Percentiles rank a stretch among this genome's conserved stretches.
Conservation (phyloP, 2,113 vertebrate species). For the Psettodes erumei region DNA sequence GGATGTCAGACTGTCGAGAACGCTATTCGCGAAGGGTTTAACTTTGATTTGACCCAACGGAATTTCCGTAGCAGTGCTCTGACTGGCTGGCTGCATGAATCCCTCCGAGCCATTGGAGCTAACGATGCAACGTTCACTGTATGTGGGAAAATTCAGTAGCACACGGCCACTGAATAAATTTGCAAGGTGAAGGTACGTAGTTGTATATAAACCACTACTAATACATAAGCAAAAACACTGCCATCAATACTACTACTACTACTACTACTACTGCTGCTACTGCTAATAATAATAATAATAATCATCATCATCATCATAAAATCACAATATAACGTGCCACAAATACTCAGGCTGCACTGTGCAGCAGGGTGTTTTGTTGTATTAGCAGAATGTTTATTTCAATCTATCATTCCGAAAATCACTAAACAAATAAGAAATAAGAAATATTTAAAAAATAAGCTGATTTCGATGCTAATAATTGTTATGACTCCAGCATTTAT, state of each 20-base stretch:
- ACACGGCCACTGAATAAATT: neutral
- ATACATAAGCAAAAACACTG: neutral
- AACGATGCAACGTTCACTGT: neutral
- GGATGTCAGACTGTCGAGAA: constrained; percentile 42
- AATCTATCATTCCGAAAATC: too few species aligned
- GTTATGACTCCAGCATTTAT: neutral
- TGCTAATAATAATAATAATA: too few species aligned
- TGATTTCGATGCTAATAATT: too few species aligned
- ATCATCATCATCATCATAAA: too few species aligned
- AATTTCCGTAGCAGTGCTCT: constrained; percentile 69
- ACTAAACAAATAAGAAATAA: too few species aligned
- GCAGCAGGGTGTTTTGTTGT: too few species aligned
- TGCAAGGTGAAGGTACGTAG: too few species aligned
- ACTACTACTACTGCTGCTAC: too few species aligned
- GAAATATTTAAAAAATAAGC: too few species aligned
- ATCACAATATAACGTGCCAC: too few species aligned
- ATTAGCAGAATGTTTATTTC: too few species aligned
- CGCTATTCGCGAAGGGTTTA: constrained; percentile 57
- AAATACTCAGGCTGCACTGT: too few species aligned
- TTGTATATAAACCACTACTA: neutral
- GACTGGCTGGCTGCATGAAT: constrained; percentile 44
- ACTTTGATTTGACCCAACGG: constrained; percentile 63
- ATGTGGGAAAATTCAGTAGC: neutral
- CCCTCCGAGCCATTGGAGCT: constrained; percentile 8
- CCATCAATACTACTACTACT: neutral